Conservation (phyloP, 2,113 vertebrate genomes). For the Sitta europaea region DNA sequence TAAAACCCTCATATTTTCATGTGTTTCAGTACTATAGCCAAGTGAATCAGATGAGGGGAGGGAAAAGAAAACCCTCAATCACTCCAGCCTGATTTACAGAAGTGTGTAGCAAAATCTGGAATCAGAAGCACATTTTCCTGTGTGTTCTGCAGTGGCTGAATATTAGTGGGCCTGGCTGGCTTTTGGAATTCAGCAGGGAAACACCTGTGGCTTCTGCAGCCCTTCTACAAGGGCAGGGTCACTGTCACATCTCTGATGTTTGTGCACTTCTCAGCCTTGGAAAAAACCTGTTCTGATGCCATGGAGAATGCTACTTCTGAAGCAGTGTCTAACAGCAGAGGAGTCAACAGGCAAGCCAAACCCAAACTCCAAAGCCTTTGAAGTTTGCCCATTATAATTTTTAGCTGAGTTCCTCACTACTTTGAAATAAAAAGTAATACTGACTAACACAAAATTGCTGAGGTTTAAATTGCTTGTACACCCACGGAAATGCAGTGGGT, state of each 20-base stretch:
- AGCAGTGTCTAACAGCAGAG: not conserved
- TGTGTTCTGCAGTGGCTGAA: not conserved
- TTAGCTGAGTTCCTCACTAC: not conserved
- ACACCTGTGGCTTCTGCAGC: not conserved
- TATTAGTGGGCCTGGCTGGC: not conserved
- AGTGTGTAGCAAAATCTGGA: not conserved
- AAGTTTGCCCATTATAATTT: not conserved
- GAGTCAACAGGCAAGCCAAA: not conserved
- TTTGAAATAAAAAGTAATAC: conserved; percentile 14
- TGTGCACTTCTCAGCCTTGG: not conserved
- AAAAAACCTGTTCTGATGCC: not conserved
- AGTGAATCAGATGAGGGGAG: not conserved
- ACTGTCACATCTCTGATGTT: not conserved
- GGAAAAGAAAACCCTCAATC: not conserved
- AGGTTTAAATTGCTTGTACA: conserved; percentile 48
- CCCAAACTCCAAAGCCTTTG: not conserved
- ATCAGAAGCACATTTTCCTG: not conserved
- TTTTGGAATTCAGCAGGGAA: not conserved
- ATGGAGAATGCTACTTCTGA: not conserved
- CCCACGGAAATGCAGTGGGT: conserved; percentile 47
- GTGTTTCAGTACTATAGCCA: not conserved
- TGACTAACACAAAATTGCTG: conserved; percentile 35
- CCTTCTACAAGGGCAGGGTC: not conserved
- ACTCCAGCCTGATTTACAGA: not conserved
- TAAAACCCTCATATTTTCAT: not conserved